phyloP scores from a whole-genome alignment of 2,888 invertebrate genomes.

The Ophraella communa region DNA sequence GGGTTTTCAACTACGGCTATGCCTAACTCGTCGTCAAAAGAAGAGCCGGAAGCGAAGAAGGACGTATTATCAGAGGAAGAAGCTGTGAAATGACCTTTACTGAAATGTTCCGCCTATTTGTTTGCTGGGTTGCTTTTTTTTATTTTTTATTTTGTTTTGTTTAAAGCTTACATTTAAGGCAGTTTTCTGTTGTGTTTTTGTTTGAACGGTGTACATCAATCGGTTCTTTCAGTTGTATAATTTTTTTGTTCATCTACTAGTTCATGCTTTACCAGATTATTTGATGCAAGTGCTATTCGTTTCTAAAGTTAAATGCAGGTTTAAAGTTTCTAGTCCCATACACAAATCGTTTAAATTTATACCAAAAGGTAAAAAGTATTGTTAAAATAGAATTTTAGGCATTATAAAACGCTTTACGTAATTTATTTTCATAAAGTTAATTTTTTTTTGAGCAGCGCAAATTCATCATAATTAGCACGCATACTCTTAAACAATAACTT shows the following conservation, averaged over 20 bases:
- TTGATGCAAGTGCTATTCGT: too few relatives aligned
- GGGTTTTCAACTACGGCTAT: slow-evolving; percentile 64
- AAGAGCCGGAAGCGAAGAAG: slow-evolving; percentile 49
- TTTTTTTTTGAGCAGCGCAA: background rate
- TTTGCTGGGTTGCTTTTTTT: slow-evolving; percentile 14
- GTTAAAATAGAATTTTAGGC: too few relatives aligned
- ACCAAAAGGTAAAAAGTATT: too few relatives aligned
- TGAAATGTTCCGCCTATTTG: slow-evolving; percentile 61
- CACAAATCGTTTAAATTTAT: too few relatives aligned
- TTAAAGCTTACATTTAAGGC: slow-evolving; percentile 24
- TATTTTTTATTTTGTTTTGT: background rate
- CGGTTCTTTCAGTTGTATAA: slow-evolving; percentile 5
- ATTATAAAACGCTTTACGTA: background rate
- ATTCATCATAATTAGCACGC: slow-evolving; percentile 28
- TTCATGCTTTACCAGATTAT: background rate
- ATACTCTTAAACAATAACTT: background rate
- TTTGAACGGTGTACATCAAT: slow-evolving; percentile 27
- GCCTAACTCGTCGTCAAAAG: slow-evolving; percentile 63
- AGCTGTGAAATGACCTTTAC: slow-evolving; percentile 66
- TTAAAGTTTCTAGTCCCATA: too few relatives aligned
- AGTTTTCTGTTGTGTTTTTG: slow-evolving; percentile 7
- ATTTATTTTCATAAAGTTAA: slow-evolving; percentile 6
- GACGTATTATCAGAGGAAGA: slow-evolving; percentile 65
- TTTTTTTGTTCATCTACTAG: background rate
- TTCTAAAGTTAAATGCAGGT: too few relatives aligned